Evolutionary conservation across 2,113 vertebrate genomes (phyloP).

Genomic region (Salvator merianae): DNA sequence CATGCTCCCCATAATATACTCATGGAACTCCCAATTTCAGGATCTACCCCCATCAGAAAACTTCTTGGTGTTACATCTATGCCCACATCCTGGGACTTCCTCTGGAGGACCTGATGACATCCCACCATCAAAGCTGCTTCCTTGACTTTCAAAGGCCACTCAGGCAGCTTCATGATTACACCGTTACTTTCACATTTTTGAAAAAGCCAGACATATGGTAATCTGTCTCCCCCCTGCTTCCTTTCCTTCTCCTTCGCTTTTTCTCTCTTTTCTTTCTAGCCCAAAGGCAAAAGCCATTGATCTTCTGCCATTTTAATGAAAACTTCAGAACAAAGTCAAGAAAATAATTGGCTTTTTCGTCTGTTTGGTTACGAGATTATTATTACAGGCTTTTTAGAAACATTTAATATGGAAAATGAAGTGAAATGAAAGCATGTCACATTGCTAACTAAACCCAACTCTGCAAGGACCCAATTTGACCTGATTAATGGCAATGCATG

Average conservation of each 20-base stretch:
- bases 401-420: slow-evolving; percentile 12
- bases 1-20: no score
- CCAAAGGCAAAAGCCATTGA: slow-evolving; percentile 32
- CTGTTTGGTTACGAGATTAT: background rate
- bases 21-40: no score
- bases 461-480: background rate
- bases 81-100: no score
- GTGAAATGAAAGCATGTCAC: background rate
- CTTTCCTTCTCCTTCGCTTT: no score
- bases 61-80: no score
- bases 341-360: slow-evolving; percentile 33
- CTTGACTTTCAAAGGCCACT: no score
- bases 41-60: no score
- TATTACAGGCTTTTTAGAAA: background rate
- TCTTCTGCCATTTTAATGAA: slow-evolving; percentile 38
- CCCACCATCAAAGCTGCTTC: no score
- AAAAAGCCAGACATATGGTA: slow-evolving; percentile 16
- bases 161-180: background rate
- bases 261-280: slow-evolving; percentile 1
- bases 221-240: background rate
- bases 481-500: slow-evolving; percentile 1
- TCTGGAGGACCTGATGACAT: no score
- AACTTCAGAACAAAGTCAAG: slow-evolving; percentile 31
- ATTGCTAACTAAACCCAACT: background rate
- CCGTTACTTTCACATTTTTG: slow-evolving; percentile 50